These are phyloP conservation scores for Pseudochirops cupreus DNA, from an alignment of 2,797 vertebrate species.

Conservation along the genomic window DNA sequence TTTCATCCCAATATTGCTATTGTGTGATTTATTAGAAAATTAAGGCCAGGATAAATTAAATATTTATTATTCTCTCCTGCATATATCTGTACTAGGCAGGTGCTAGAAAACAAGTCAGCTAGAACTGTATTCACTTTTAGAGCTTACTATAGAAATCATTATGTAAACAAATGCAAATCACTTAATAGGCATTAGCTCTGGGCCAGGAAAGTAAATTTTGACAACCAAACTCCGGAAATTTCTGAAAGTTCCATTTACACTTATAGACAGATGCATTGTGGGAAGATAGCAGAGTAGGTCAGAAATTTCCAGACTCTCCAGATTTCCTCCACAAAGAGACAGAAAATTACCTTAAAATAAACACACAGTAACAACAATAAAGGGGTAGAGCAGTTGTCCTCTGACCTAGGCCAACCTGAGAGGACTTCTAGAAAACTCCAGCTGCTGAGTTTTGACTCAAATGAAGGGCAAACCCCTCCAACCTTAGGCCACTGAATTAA, in stretches of 20 bases:
- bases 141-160: conserved; percentile 53
- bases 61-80: conserved; percentile 54
- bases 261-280: fast-evolving
- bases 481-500: background rate
- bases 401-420: too few relatives aligned
- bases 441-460: too few relatives aligned
- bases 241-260: conserved; percentile 8
- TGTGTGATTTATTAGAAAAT: conserved; percentile 44
- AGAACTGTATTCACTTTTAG: conserved; percentile 54
- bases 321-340: background rate
- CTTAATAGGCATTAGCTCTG: background rate
- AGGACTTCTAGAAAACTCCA: background rate
- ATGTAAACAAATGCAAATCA: conserved; percentile 46
- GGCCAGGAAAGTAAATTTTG: conserved; percentile 43
- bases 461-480: background rate
- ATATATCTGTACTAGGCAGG: conserved; percentile 53
- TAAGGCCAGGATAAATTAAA: conserved; percentile 52
- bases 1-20: conserved; percentile 48
- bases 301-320: background rate
- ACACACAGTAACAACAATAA: background rate
- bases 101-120: conserved; percentile 29
- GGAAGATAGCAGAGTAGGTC: background rate
- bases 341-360: background rate
- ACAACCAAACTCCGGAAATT: conserved; percentile 43
- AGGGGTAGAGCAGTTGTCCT: background rate